Evolutionary conservation across 2,888 invertebrate species (phyloP), one percentile per base, ranked within the genome.

Genomic region (Lasioglossum vierecki): DNA sequence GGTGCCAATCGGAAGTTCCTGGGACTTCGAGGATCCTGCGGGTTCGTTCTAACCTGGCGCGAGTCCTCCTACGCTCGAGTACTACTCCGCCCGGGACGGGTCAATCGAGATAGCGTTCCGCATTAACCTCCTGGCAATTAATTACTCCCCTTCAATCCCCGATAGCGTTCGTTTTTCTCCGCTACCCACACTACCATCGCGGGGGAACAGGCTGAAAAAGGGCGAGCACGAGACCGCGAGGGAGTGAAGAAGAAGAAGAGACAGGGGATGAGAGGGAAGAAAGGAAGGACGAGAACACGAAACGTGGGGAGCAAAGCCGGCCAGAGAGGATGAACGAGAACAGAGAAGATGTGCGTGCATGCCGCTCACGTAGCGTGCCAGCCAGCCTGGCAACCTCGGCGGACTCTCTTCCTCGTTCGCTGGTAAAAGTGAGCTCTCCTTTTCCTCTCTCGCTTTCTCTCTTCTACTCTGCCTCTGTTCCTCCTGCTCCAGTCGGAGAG

Each of bases 301-400:
- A 80, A 81, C 74, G 81, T 41, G 79, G 83, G 76, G 79, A 82
- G 82, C 46, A 81, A 44, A 79, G 84, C 82, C 79, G 87, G 72
- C 41, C 39, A 72, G 76, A 75, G 87, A 78, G 49, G 86, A 84
- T 53, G 78, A 86, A 76, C 75, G 75, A 83, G 79, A 85, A 72
- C 83, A 83, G 80, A 85, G 82, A 86, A 88, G 91, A 93, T 92
- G 93, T 93, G 93, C 94, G 94, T 93, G 94, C 92, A 94, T 94
- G 94, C 94, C 87, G 93, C 93, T 93, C 94, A 94, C 94, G 94
- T 94, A 94, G 94, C 93, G 93, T 94, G 94, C 92, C 91, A 91
- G 91, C 89, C 90, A 89, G 88, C 78, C 90, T 90, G 88, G 85
- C 88, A 88, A 84, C 84, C 86, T 84, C 35, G 6, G 44, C 73